Base-by-base conservation (phyloP, 2,797 vertebrate species). In the Periophthalmus magnuspinnatus region DNA sequence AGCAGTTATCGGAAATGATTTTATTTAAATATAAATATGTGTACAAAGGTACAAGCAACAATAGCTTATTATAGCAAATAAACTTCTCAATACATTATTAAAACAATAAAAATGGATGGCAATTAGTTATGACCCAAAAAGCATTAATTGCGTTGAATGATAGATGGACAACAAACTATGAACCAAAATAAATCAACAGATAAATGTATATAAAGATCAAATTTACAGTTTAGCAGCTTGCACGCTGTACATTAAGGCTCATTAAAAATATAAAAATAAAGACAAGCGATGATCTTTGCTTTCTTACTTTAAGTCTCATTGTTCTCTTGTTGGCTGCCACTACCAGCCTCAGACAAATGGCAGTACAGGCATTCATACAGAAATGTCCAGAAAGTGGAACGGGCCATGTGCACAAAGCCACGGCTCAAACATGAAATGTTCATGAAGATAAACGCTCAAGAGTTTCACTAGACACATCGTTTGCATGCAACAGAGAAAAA, bases 1-100 rank as follows among this genome's bases (percentile, higher is more conserved):
- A 63, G 45, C 74, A 55, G 38, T 66, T 79, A 92, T 93, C 90
- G 77, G 92, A 95, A 95, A 94, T 93, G 93, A 81, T 92, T 95
- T 95, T 94, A 94, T 94, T 94, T 94, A 93, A 95, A 95, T 95
- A 95, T 95, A 95, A 95, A 95, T 95, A 94, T 94, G 94, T 94
- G 93, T 95, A 95, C 94, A 95, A 95, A 95, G 93, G 92, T 93
- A 94, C 94, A 93, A 94, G 94, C 94, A 92, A 94, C 89, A 86
- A 85, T 92, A 91, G 92, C 89, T 94, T 87, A 78, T 91, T 91
- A 91, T 91, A 92, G 91, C 93, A 94, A 94, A 93, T 92, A 90
- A 94, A 93, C 86, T 84, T 86, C 86, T 93, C 87, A 88, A 91
- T 93, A 91, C 92, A 90, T 91, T 90, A 91, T 93, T 85, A 85